These are phyloP conservation scores for Pristionchus fissidentatus DNA, from an alignment of 2,888 invertebrate genomes.

Conservation along the genomic window DNA sequence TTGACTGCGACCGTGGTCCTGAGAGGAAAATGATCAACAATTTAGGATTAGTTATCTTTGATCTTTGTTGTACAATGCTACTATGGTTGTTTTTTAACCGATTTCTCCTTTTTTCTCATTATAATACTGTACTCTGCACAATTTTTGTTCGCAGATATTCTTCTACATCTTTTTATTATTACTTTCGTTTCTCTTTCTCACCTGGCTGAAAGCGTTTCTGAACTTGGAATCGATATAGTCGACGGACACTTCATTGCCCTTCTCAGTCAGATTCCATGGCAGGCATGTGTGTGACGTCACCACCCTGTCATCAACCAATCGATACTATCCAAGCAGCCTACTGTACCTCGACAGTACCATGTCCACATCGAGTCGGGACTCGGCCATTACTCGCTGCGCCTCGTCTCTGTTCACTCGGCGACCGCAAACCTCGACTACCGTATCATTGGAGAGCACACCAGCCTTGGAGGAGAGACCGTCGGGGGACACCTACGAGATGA, in stretches of 20 bases:
- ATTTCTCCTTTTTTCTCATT: not conserved
- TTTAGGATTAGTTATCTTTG: not conserved
- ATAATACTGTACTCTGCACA: not conserved
- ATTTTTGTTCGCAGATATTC: no score
- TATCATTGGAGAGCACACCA: constrained; percentile 29
- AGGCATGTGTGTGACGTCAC: constrained; percentile 63
- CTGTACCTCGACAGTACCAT: constrained; percentile 32
- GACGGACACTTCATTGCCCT: constrained; percentile 61
- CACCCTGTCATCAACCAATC: constrained; percentile 52
- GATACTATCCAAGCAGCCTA: not conserved
- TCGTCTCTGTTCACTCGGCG: constrained; percentile 13
- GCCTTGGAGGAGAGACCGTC: constrained; percentile 30
- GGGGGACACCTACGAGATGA: not conserved
- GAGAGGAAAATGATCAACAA: not conserved
- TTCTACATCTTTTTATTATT: no score
- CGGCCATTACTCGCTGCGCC: constrained; percentile 1
- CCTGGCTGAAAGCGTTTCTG: not conserved
- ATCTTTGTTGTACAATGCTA: no score
- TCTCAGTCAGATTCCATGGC: constrained; percentile 66
- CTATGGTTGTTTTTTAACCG: no score
- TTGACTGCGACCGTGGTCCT: constrained; percentile 25
- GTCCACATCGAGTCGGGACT: constrained; percentile 10
- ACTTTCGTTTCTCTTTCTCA: no score
- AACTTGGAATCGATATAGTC: constrained; percentile 25
- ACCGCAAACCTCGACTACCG: constrained; percentile 17